Base-by-base conservation (phyloP, 2,113 vertebrate genomes). In the Coregonus clupeaformis region DNA sequence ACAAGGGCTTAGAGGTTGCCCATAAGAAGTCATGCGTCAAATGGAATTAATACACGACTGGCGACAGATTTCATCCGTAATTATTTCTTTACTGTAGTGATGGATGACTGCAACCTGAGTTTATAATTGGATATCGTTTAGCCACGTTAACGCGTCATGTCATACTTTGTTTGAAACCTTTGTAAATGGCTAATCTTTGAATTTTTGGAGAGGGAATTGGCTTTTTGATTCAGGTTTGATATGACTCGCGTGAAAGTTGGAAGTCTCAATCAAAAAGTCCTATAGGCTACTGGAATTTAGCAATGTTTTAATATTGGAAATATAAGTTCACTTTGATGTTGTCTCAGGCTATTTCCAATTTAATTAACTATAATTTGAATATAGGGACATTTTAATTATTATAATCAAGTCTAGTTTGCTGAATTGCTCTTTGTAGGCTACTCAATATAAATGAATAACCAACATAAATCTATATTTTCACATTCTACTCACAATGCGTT, bases 71-170 rank as follows among this genome's bases (percentile, higher is more conserved):
- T 71, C 69, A 71, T 14, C 27, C 52, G 25, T 60, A 32, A 71
- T 71, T 71, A 71, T 71, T 32, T 71, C 55, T 36, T 59, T 59
- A 60, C 55, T n/a, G 52, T 59, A 60, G 52, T 71, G 69, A 71
- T 22, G 69, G 69, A 20, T 71, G 52, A 60, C 55, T 59, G 29
- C 55, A 32, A 32, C 7, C 55, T 18, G 20, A 36, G 25, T 18
- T 32, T 71, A 59, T 71, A 71, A 71, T 59, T 71, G 55, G 69
- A 71, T 59, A 59, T 18, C 25, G 18, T 71, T 71, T 60, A 55
- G 14, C 68, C 47, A 70, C 25, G 55, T 71, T 32, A 59, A 71
- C 47, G 69, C 70, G 30, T 62, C 57, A 63, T 71, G 69, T 24
- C 57, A 24, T 20, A 45, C 59, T 63, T 72, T 69, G 24, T 69